Percentiles rank a stretch among this genome's conserved stretches.
Evolutionary conservation across 2,113 vertebrate genomes (phyloP).

Genomic region (Tragelaphus imberbis): DNA sequence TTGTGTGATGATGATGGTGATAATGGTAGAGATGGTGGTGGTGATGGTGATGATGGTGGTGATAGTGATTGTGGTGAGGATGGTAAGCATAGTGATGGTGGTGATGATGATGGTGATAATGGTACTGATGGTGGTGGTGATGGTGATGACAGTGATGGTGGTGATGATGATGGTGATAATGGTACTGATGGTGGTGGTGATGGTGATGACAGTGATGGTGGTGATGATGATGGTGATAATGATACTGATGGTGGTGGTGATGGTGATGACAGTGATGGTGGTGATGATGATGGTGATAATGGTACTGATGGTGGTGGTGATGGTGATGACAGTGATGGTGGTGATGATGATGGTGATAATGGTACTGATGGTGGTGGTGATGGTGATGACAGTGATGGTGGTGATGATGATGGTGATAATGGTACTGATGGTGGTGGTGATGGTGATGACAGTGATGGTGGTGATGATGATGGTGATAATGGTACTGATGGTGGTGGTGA

Average conservation of each 20-base stretch:
- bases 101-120: no score
- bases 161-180: fast-evolving
- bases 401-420: fast-evolving
- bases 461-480: no score
- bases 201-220: fast-evolving
- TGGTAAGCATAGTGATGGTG: fast-evolving
- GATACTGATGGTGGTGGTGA: fast-evolving
- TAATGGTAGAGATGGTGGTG: background rate
- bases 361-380: fast-evolving
- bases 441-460: fast-evolving
- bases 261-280: fast-evolving
- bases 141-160: fast-evolving
- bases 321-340: fast-evolving
- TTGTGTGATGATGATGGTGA: no score
- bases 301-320: no score
- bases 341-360: fast-evolving
- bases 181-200: fast-evolving
- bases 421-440: no score
- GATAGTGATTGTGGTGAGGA: no score
- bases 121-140: no score
- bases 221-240: fast-evolving
- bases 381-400: fast-evolving
- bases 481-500: fast-evolving
- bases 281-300: no score
- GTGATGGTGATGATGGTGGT: fast-evolving